These are phyloP conservation scores for Pollenia angustigena DNA, from an alignment of 2,888 invertebrate genomes.

Conservation along the genomic window DNA sequence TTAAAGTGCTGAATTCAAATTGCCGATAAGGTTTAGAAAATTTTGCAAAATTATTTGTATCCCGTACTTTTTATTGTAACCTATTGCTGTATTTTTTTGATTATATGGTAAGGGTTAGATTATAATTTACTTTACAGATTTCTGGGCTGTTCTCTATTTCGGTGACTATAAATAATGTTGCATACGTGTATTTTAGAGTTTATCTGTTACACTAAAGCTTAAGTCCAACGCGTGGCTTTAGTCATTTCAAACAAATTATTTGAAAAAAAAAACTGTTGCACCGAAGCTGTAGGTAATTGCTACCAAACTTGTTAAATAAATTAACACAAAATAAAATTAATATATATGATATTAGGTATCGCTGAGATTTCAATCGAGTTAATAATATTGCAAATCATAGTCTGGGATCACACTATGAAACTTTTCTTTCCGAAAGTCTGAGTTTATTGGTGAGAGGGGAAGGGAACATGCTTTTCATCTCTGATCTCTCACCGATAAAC, in stretches of 20 bases:
- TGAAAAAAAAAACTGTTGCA: constrained; percentile 3
- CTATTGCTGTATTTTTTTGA: constrained; percentile 1
- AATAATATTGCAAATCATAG: too few relatives aligned
- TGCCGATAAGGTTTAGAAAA: too few relatives aligned
- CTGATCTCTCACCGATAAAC: too few relatives aligned
- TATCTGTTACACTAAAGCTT: constrained; percentile 14
- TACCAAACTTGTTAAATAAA: background rate
- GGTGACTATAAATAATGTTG: constrained; percentile 44
- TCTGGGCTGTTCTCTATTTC: constrained; percentile 36
- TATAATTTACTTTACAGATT: constrained; percentile 18
- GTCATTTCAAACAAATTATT: constrained; percentile 13
- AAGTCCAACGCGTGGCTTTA: constrained; percentile 46
- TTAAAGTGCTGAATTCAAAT: too few relatives aligned
- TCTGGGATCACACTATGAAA: too few relatives aligned
- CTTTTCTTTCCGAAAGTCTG: too few relatives aligned
- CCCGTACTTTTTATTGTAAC: background rate
- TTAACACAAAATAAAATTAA: background rate
- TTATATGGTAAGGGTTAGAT: background rate
- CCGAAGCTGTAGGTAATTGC: constrained; percentile 25
- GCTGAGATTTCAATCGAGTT: too few relatives aligned
- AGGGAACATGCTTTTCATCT: too few relatives aligned
- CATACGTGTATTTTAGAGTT: constrained; percentile 34
- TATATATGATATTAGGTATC: background rate
- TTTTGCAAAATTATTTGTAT: background rate
- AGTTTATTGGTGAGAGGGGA: too few relatives aligned